Evolutionary conservation across 1,140 invertebrate genomes (phyloP), one percentile per base, ranked within the genome.

Genomic region (Elymnias hypermnestra): DNA sequence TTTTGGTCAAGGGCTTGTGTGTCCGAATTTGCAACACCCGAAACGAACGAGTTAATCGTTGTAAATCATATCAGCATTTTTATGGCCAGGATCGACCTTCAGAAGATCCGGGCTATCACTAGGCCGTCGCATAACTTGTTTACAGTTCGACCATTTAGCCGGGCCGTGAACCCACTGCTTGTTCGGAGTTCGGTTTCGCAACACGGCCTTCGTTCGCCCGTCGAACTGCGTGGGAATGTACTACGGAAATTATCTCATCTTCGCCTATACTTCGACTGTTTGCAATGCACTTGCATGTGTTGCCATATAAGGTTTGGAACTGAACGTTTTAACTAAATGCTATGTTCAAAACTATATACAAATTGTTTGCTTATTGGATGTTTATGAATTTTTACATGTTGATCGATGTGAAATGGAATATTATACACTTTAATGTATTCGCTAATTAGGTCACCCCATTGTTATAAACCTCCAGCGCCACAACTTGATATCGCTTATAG

Each of bases 121-220:
- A n/a, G n/a, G n/a, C n/a, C n/a, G n/a, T n/a, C n/a, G n/a, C n/a
- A n/a, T n/a, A n/a, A n/a, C n/a, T n/a, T n/a, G n/a, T n/a, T n/a
- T n/a, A n/a, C n/a, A n/a, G n/a, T n/a, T n/a, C 40, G 41, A 28
- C 29, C 23, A 41, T 37, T 48, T 25, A 28, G 4, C 13, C 13
- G 41, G 52, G n/a, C 52, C 52, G 45, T 54, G 52, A 54, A 49
- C 52, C 36, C 40, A 54, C 52, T 54, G n/a, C n/a, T n/a, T 54
- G 45, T 33, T 43, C 48, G 10, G 37, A 5, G 35, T 31, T 10
- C 15, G 40, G 44, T 53, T 53, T 53, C 53, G 33, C 53, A 56
- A 56, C 45, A 17, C 33, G 48, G 36, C 52, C 52, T 54, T 54
- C 44, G 25, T 31, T 47, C 38, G 40, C 25, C n/a, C n/a, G 28